Evolutionary conservation across 2,888 invertebrate genomes (phyloP), one percentile per base, ranked within the genome.

Genomic region (Helicoverpa assulta): DNA sequence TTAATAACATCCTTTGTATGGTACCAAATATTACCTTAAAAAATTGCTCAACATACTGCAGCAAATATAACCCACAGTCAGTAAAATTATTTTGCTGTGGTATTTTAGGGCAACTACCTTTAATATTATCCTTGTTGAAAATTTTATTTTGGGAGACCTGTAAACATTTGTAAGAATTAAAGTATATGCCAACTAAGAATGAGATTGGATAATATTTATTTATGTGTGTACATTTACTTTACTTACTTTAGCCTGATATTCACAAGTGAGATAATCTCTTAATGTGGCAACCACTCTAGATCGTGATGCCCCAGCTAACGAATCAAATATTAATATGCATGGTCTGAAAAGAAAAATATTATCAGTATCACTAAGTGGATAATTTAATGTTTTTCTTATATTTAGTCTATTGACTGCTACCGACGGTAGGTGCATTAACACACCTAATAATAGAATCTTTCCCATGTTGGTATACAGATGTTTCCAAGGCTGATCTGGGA

Each of bases 31-130:
- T 71, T 29, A 98, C 98, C 96, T 97, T 97, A 92, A 99, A 99
- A 95, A 99, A 99, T 73, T 98, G 98, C 94, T 99, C 99, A 6
- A 99, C 99, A 96, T 99, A 99, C 91, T 99, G 99, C 65, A 99
- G 95, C 70, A 99, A 96, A 93, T 98, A 99, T 16, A 99, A 96
- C 0, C 99, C 99, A 94, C 99, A 99, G 92, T 99, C 99, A 52
- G 98, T 98, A 89, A 98, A 99, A 96, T 99, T 99, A 80, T 97
- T 98, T 94, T 99, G 99, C 90, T 99, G 99, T n/a, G 99, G 99
- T 78, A 99, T 98, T 95, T 98, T 98, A 0, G 98, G 98, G 86
- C 97, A 97, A 79, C 97, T 97, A 6, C 99, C 99, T 87, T 98
- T 98, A 85, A 99, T 98, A 55, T 97, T 97, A 84, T 98, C 97